Percentiles rank a stretch among this genome's conserved stretches.
Conservation (phyloP, 1,140 invertebrate species). For the Ceratosolen solmsi region DNA sequence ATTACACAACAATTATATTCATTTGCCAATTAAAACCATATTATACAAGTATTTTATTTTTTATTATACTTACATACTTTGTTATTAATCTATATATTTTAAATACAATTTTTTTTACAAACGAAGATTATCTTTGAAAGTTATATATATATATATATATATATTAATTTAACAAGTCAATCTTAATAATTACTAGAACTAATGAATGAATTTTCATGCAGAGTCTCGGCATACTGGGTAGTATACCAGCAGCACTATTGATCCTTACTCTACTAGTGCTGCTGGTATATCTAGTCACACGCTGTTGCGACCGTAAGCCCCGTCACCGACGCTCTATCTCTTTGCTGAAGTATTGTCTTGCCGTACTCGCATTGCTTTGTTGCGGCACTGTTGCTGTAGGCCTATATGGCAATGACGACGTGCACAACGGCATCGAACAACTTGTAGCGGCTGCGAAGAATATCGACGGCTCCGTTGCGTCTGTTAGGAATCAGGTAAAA, state of each 20-base stretch:
- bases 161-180: no score
- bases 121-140: no score
- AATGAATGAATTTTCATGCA: slow-evolving; percentile 68
- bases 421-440: slow-evolving; percentile 90
- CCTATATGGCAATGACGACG: slow-evolving; percentile 94
- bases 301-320: slow-evolving; percentile 93
- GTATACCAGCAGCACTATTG: slow-evolving; percentile 90
- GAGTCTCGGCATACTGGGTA: slow-evolving; percentile 92
- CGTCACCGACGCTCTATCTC: slow-evolving; percentile 88
- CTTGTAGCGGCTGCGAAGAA: slow-evolving; percentile 84
- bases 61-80: no score
- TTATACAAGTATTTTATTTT: no score
- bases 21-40: no score
- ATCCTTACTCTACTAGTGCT: slow-evolving; percentile 90
- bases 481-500: slow-evolving; percentile 83
- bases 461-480: slow-evolving; percentile 83
- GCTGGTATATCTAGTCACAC: slow-evolving; percentile 91
- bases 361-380: slow-evolving; percentile 87
- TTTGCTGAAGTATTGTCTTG: slow-evolving; percentile 87
- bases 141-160: no score
- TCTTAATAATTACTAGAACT: not conserved
- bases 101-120: no score
- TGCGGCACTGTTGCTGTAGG: slow-evolving; percentile 86
- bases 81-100: no score
- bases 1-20: no score